Evolutionary conservation across 2,113 vertebrate species (phyloP).

Genomic region (Gadus macrocephalus): DNA sequence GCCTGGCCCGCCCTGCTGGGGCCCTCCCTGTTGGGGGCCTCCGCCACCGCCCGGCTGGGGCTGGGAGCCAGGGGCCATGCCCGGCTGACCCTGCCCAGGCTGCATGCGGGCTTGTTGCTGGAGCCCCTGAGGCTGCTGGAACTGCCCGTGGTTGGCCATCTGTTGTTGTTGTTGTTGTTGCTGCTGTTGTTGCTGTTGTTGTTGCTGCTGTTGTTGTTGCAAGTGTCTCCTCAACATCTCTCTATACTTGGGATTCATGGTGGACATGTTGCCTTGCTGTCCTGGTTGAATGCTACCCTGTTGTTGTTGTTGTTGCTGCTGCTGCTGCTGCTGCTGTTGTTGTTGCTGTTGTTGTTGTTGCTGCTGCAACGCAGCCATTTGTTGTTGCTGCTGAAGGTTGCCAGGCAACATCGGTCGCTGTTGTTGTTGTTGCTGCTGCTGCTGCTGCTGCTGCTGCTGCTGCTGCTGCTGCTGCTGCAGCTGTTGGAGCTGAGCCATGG

Average conservation of each 20-base stretch:
- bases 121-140: conserved; percentile 75
- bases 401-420: conserved; percentile 47
- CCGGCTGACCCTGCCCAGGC: conserved; percentile 72
- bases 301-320: conserved; percentile 63
- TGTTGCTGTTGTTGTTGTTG: conserved; percentile 71
- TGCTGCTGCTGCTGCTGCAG: conserved; percentile 76
- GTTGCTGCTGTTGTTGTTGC: conserved; percentile 74
- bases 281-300: conserved; percentile 80
- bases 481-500: conserved; percentile 80
- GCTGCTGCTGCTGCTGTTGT: conserved; percentile 55
- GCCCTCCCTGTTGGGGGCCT: conserved; percentile 54
- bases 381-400: conserved; percentile 57
- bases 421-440: conserved; percentile 68
- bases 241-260: conserved; percentile 78
- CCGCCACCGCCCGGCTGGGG: conserved; percentile 57
- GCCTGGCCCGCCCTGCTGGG: conserved; percentile 61
- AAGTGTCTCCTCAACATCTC: conserved; percentile 83
- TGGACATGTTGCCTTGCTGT: conserved; percentile 75
- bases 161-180: conserved; percentile 79
- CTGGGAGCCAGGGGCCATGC: conserved; percentile 77
- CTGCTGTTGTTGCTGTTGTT: conserved; percentile 46
- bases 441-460: conserved; percentile 70
- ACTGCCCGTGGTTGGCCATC: conserved; percentile 87
- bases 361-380: conserved; percentile 7
- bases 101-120: conserved; percentile 80